A percentile compares a stretch with the other conserved stretches of the same genome.
phyloP scores from a whole-genome alignment of 2,888 invertebrate genomes.

The Drosophila merina region DNA sequence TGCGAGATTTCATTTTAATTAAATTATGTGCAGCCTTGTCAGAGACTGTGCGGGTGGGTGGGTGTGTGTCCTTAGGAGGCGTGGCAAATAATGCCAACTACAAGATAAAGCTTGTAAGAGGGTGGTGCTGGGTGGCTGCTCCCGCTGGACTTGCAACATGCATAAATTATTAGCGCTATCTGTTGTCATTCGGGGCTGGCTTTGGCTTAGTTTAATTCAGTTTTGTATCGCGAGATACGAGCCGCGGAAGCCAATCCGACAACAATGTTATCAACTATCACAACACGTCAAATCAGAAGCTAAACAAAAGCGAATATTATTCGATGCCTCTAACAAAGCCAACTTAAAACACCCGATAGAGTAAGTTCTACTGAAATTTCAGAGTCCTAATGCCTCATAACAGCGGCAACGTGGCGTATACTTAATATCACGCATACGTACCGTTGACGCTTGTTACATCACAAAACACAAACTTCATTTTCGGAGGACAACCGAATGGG shows the following conservation, averaged over 20 bases:
- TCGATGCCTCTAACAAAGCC: neutral
- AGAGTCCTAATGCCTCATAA: neutral
- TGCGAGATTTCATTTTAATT: constrained; percentile 79
- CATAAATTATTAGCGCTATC: constrained; percentile 70
- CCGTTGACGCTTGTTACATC: constrained; percentile 24
- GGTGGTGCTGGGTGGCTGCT: neutral
- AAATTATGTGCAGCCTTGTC: constrained; percentile 69
- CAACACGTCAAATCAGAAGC: constrained; percentile 5
- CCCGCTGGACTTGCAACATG: constrained; percentile 49
- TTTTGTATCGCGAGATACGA: constrained; percentile 1
- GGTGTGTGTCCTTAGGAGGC: constrained; percentile 14
- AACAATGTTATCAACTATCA: constrained; percentile 33
- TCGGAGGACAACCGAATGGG: constrained; percentile 13
- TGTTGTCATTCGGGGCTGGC: constrained; percentile 54
- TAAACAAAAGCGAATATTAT: neutral
- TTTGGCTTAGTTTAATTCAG: constrained; percentile 40
- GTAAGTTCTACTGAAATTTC: neutral
- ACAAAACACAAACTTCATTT: constrained; percentile 34
- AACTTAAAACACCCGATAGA: neutral
- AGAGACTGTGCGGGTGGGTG: constrained; percentile 13
- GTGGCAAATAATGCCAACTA: constrained; percentile 34
- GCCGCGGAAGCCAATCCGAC: constrained; percentile 26
- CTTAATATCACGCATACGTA: constrained; percentile 42
- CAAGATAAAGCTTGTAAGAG: constrained; percentile 36
- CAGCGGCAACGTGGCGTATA: constrained; percentile 22